phyloP scores from a whole-genome alignment of 2,113 vertebrate species.

The Limnothrissa miodon region DNA sequence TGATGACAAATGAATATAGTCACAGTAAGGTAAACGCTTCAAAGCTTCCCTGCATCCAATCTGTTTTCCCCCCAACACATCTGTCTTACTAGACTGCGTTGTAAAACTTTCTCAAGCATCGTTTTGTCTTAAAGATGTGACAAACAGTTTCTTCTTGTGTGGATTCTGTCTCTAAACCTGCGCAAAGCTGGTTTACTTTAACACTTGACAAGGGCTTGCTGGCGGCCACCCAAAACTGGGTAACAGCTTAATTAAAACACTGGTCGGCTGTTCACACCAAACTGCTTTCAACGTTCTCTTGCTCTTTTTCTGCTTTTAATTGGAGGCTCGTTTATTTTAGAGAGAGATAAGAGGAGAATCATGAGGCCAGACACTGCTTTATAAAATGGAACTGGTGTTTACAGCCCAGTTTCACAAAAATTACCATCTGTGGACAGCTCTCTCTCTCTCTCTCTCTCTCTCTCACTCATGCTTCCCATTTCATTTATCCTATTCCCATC shows the following conservation, averaged over 20 bases:
- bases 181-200: constrained; percentile 44
- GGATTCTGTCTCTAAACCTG: constrained; percentile 21
- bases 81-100: background rate
- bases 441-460: background rate
- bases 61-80: background rate
- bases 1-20: constrained; percentile 22
- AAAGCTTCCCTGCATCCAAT: background rate
- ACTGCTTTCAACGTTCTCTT: constrained; percentile 56
- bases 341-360: constrained; percentile 39
- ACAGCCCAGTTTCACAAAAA: constrained; percentile 23
- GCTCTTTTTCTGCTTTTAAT: constrained; percentile 52
- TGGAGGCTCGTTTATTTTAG: constrained; percentile 39
- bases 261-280: constrained; percentile 64
- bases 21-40: background rate
- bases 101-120: background rate
- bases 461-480: no score
- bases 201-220: constrained; percentile 48
- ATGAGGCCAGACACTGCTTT: constrained; percentile 23
- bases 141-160: constrained; percentile 25
- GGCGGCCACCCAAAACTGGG: constrained; percentile 64
- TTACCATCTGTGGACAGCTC: constrained; percentile 31
- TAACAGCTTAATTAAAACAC: constrained; percentile 68
- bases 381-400: constrained; percentile 16
- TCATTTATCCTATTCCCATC: no score
- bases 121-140: constrained; percentile 3